Evolutionary conservation across 2,113 vertebrate genomes (phyloP).

Genomic region (Mohoua ochrocephala): DNA sequence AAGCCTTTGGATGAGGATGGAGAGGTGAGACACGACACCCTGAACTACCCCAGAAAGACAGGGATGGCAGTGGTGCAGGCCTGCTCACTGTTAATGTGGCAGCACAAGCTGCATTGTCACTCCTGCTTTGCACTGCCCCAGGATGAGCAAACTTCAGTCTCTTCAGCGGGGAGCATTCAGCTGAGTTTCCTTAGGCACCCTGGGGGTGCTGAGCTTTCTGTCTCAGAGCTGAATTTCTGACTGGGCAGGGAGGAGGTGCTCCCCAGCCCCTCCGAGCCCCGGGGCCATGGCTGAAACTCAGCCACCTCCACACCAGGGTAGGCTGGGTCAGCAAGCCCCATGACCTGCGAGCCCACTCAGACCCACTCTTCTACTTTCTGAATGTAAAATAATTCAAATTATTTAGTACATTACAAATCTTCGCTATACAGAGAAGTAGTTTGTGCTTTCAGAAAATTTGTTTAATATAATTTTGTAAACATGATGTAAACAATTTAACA

Average conservation of each 20-base stretch:
- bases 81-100: neutral
- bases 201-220: neutral
- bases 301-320: neutral
- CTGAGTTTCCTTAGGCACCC: neutral
- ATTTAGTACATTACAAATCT: neutral
- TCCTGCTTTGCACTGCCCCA: neutral
- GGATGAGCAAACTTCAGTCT: neutral
- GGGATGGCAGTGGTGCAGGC: no score
- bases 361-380: neutral
- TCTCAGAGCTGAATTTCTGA: neutral
- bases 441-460: neutral
- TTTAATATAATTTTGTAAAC: neutral
- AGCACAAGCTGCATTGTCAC: neutral
- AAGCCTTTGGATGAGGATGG: neutral
- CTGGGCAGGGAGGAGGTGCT: neutral
- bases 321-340: neutral
- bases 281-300: neutral
- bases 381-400: neutral
- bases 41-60: neutral
- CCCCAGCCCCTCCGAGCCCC: accelerated
- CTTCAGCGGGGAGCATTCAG: neutral
- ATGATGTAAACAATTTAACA: neutral
- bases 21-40: neutral
- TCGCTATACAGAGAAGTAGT: neutral
- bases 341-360: neutral